Percentiles rank a stretch among this genome's conserved stretches.
phyloP scores from a whole-genome alignment of 2,888 invertebrate species.

The Caenorhabditis sinica region DNA sequence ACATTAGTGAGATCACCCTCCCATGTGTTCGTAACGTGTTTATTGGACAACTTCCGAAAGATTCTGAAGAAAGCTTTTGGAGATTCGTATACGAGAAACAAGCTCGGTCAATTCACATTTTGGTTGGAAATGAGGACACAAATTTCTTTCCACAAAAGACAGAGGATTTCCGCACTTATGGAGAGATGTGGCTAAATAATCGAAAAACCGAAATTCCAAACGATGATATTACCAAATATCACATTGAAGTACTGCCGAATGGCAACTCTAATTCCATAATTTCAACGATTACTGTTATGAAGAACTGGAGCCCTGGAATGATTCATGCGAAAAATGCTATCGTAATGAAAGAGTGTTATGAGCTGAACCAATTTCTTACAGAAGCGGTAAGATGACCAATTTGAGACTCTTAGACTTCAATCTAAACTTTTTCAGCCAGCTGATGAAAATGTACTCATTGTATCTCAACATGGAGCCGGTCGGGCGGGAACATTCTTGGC shows the following conservation, averaged over 20 bases:
- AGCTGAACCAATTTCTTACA: not conserved
- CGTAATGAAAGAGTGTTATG: not conserved
- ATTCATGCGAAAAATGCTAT: not conserved
- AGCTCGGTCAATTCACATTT: not conserved
- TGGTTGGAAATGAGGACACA: not conserved
- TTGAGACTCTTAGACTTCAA: no score
- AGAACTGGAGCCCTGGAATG: not conserved
- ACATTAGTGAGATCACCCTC: no score
- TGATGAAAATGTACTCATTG: not conserved
- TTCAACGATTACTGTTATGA: not conserved
- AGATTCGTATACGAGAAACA: not conserved
- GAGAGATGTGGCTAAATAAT: not conserved
- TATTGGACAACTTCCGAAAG: not conserved
- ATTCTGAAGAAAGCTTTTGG: not conserved
- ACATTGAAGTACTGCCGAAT: not conserved
- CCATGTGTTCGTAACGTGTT: not conserved
- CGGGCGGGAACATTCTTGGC: conserved; percentile 39
- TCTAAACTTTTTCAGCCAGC: no score
- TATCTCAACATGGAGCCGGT: conserved; percentile 29
- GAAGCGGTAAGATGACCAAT: no score
- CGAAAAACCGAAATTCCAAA: not conserved
- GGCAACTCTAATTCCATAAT: not conserved
- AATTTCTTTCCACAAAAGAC: not conserved
- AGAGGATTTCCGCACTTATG: not conserved
- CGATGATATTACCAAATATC: not conserved